Base-by-base conservation (phyloP, 1,140 invertebrate genomes). In the Asbolus verrucosus region DNA sequence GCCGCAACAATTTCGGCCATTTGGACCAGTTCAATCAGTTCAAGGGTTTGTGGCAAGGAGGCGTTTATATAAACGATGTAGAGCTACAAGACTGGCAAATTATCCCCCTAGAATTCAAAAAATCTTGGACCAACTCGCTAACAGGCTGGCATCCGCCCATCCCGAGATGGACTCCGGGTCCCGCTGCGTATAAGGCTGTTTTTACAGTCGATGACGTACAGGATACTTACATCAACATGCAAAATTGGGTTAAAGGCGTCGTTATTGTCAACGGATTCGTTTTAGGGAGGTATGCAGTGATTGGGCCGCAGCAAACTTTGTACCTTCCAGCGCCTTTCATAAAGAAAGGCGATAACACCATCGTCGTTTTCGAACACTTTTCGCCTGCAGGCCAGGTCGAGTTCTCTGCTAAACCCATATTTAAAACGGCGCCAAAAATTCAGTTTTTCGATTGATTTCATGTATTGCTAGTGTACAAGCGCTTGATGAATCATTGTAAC, bases 251-350 rank as follows among this genome's bases (percentile, higher is more conserved):
- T 8, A 84, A 83, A 78, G 88, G 88, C 6, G 79, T 87, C 46
- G 86, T 87, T 8, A 84, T 89, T 70, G 71, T 90, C 1, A 90
- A 90, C 80, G 87, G 86, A 2, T 85, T 87, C 71, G 87, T 88
- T 74, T 72, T 90, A 31, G 88, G 87, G 6, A 75, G 88, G 46
- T 89, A 88, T 74, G 76, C 74, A 16, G 73, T 73, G 36, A 73
- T 82, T 13, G 88, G 88, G 0, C 88, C 88, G 0, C 83, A 85
- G 72, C 75, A 81, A 65, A 85, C 84, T 4, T 76, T 88, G 0
- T 89, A 87, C 78, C 67, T 88, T 19, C 87, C 87, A 13, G 86
- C 80, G 5, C 83, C 85, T 0, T 74, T 87, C 2, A 74, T 88
- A 0, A 80, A 80, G 50, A 41, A 68, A 11, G 86, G 85, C n/a